Conservation (phyloP, 2,797 vertebrate genomes). For the Pseudotriccus pelzelni region DNA sequence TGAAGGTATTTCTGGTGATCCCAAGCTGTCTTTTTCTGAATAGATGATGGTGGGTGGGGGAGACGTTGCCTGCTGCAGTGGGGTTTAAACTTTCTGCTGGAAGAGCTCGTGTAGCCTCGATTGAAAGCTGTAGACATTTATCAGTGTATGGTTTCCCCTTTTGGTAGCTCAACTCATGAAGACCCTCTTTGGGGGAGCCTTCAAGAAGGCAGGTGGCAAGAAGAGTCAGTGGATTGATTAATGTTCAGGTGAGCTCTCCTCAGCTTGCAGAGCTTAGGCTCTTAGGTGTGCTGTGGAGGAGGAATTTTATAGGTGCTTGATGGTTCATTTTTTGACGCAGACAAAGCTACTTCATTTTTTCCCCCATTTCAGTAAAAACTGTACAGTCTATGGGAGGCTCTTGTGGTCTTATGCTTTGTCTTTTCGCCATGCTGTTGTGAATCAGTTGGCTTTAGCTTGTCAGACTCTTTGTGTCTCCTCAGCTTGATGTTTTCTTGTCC, state of each 20-base stretch:
- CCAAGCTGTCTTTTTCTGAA: background rate
- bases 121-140: background rate
- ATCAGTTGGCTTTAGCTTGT: background rate
- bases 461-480: background rate
- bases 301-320: background rate
- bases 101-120: background rate
- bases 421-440: background rate
- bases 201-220: background rate
- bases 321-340: background rate
- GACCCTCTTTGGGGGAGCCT: background rate
- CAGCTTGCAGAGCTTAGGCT: background rate
- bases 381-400: fast-evolving
- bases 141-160: background rate
- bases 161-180: background rate
- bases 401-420: background rate
- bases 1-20: background rate
- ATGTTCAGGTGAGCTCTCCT: background rate
- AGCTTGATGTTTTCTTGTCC: fast-evolving
- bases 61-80: fast-evolving
- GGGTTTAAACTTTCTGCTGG: background rate
- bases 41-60: background rate
- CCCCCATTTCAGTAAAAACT: background rate
- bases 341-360: fast-evolving
- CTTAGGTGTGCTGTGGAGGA: background rate
- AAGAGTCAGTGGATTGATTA: background rate